A percentile compares a stretch with the other conserved stretches of the same genome.
phyloP scores from a whole-genome alignment of 2,113 vertebrate species.

The Heteronetta atricapilla region DNA sequence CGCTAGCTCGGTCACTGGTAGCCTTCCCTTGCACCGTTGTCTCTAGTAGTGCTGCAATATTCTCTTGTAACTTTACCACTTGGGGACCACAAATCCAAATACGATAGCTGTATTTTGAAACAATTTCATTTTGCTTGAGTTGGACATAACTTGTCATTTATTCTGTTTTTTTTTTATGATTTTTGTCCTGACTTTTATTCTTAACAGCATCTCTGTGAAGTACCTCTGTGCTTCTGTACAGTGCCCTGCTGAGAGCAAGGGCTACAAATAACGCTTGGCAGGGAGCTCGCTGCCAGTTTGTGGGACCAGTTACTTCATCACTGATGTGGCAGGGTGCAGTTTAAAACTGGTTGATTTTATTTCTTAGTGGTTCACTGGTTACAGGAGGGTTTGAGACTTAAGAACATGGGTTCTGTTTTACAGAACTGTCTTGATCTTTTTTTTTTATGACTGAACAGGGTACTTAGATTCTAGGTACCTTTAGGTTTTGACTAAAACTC shows the following conservation, averaged over 20 bases:
- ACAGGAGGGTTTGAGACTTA: not conserved
- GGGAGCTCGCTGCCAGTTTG: not conserved
- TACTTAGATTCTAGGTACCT: not conserved
- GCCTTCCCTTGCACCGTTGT: not conserved
- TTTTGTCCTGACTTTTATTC: slow-evolving; percentile 38
- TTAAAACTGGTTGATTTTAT: not conserved
- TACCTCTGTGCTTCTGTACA: not conserved
- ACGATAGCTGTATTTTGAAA: not conserved
- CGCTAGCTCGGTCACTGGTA: not conserved
- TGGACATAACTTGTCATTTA: not conserved
- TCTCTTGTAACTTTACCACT: not conserved
- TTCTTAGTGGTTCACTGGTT: not conserved
- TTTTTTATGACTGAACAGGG: not conserved
- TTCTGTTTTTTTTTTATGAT: slow-evolving; percentile 4
- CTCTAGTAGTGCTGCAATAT: not conserved
- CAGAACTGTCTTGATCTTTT: not conserved
- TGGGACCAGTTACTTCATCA: not conserved
- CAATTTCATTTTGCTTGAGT: not conserved
- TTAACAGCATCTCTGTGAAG: not conserved
- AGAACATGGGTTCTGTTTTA: not conserved
- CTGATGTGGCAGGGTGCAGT: not conserved
- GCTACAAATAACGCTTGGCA: not conserved
- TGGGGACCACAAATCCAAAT: not conserved
- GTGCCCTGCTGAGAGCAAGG: not conserved
- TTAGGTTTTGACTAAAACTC: not conserved